phyloP scores from a whole-genome alignment of 2,888 invertebrate genomes.

The Ennomos quercinarius region DNA sequence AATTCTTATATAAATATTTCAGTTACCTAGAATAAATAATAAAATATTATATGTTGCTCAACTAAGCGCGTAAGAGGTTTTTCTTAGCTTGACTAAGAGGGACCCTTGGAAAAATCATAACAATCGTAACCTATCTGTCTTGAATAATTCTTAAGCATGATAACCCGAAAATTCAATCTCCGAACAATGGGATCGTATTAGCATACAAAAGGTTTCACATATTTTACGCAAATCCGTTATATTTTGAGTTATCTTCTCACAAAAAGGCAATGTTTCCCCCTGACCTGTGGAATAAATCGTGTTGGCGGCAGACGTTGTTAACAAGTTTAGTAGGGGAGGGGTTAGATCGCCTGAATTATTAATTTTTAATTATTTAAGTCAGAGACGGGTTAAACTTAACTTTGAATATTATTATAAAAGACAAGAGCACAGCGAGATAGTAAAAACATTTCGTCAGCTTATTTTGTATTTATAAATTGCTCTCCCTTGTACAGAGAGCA shows the following conservation, averaged over 20 bases:
- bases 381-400: conserved; percentile 14
- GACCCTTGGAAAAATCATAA: conserved; percentile 59
- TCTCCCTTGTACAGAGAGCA: conserved; percentile 6
- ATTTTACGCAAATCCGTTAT: conserved; percentile 83
- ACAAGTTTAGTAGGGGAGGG: conserved; percentile 38
- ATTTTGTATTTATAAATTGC: neutral
- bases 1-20: no score
- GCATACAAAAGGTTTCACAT: conserved; percentile 85
- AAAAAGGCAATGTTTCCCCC: conserved; percentile 73
- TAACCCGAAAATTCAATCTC: conserved; percentile 83
- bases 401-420: conserved; percentile 15
- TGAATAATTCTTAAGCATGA: conserved; percentile 81
- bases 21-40: neutral
- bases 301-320: conserved; percentile 60
- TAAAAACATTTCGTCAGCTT: conserved; percentile 6
- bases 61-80: conserved; percentile 12
- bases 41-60: conserved; percentile 20
- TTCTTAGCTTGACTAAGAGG: conserved; percentile 33
- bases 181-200: conserved; percentile 84
- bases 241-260: conserved; percentile 80
- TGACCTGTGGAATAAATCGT: conserved; percentile 76
- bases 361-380: conserved; percentile 48
- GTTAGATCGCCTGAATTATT: conserved; percentile 55
- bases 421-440: conserved; percentile 6
- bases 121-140: conserved; percentile 73